Base-by-base conservation (phyloP, 2,797 vertebrate genomes). In the Brachyalestes nurse region DNA sequence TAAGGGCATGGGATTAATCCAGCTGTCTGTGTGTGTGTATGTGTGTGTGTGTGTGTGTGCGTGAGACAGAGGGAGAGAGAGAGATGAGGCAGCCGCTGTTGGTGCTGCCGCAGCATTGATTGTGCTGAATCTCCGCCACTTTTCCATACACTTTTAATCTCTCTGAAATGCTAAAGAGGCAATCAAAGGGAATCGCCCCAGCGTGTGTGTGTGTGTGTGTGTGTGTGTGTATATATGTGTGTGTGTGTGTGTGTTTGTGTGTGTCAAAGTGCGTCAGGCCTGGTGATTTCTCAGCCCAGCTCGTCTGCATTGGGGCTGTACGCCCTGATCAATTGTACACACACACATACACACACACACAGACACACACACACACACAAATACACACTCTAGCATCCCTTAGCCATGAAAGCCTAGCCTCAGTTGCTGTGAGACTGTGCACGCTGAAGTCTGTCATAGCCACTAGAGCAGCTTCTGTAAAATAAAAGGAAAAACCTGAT, bases 141-240 rank as follows among this genome's bases (percentile, higher is more conserved):
- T 90, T 88, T 86, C 82, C 86, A 80, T 86, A 81, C 25, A 67
- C 86, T 86, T 90, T 90, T 90, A 90, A 90, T 91, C 88, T 91
- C 75, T 85, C 86, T 57, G 84, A 89, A 90, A 91, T 90, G 87
- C 85, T 91, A 92, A 91, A 90, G 75, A 90, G 84, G 87, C 88
- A 90, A 89, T 92, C 88, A 91, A 84, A 89, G 86, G 67, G 70
- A 86, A 85, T 86, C 86, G 67, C 77, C 75, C 69, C 62, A 65
- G 66, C 81, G 82, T 87, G 84, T 74, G 84, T 77, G 71, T 34
- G 60, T 13, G 77, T 21, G 58, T 34, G 45, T 51, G 73, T 85
- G 80, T 84, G 77, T 77, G 73, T 45, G 60, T 13, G 77, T 21
- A 49, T 34, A 78, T 84, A 75, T 71, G 79, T 78, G 71, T 55